Conservation (phyloP, 2,113 vertebrate genomes). For the Alethe diademata region DNA sequence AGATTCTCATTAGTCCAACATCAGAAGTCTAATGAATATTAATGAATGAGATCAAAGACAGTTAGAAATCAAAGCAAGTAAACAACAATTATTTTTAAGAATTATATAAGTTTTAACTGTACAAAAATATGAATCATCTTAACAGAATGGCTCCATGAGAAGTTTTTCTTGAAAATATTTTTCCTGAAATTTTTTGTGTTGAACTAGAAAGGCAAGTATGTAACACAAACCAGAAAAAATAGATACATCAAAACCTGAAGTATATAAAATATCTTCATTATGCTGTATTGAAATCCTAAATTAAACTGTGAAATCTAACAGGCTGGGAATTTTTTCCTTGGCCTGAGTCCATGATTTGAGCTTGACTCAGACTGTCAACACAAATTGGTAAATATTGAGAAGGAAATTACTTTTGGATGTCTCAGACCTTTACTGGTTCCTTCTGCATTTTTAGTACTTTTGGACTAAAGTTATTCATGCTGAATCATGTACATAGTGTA, state of each 20-base stretch:
- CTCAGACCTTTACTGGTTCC: neutral
- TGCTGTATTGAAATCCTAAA: neutral
- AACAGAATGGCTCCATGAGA: neutral
- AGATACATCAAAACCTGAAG: neutral
- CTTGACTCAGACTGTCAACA: neutral
- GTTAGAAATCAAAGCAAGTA: constrained; percentile 74
- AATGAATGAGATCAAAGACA: constrained; percentile 80
- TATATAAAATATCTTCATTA: neutral
- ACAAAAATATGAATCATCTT: neutral
- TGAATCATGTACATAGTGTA: neutral
- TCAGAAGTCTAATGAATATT: constrained; percentile 80
- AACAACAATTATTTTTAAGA: constrained; percentile 71
- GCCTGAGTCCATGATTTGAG: neutral
- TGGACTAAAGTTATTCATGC: neutral
- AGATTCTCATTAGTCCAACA: constrained; percentile 76
- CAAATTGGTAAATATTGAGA: neutral
- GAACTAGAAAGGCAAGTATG: neutral
- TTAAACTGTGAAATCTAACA: neutral
- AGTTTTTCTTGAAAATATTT: constrained; percentile 21
- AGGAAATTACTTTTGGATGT: neutral
- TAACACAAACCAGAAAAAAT: neutral
- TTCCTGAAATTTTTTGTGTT: neutral
- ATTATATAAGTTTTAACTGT: constrained; percentile 66
- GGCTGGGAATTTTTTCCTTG: neutral
- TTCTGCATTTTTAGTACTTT: neutral